Percentiles rank a stretch among this genome's conserved stretches.
phyloP scores from a whole-genome alignment of 1,140 invertebrate genomes.

The Sinonovacula constricta region DNA sequence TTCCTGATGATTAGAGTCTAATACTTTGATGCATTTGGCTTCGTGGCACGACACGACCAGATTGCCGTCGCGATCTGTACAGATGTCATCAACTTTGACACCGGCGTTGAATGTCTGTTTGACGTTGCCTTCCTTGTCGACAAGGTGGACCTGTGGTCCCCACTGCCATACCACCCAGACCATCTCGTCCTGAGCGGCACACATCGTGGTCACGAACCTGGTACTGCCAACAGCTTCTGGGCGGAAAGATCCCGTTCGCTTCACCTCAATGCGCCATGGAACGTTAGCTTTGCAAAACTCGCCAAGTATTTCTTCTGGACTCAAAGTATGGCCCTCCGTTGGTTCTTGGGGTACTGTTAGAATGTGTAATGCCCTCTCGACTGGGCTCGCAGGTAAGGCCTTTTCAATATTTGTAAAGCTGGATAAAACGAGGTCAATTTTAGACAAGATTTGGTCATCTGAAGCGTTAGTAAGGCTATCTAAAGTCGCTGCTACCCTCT shows the following conservation, averaged over 20 bases:
- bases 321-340: background rate
- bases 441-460: slow-evolving; percentile 13
- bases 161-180: slow-evolving; percentile 51
- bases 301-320: slow-evolving; percentile 24
- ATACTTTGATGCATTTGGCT: slow-evolving; percentile 37
- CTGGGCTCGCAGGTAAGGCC: slow-evolving; percentile 2
- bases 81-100: slow-evolving; percentile 49
- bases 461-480: slow-evolving; percentile 32
- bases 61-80: slow-evolving; percentile 8
- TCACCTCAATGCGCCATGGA: slow-evolving; percentile 49
- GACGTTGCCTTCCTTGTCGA: slow-evolving; percentile 41
- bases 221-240: slow-evolving; percentile 34
- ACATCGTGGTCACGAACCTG: slow-evolving; percentile 45
- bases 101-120: slow-evolving; percentile 32
- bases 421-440: slow-evolving; percentile 4
- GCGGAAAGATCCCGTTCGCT: slow-evolving; percentile 25
- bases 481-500: slow-evolving; percentile 14
- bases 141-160: slow-evolving; percentile 42
- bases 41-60: slow-evolving; percentile 39
- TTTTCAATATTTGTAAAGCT: background rate
- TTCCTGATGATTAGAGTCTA: slow-evolving; percentile 10
- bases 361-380: slow-evolving; percentile 22
- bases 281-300: slow-evolving; percentile 31
- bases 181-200: slow-evolving; percentile 16
- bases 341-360: slow-evolving; percentile 5